phyloP scores from a whole-genome alignment of 2,888 invertebrate species.

The Crossocerus cetratus region DNA sequence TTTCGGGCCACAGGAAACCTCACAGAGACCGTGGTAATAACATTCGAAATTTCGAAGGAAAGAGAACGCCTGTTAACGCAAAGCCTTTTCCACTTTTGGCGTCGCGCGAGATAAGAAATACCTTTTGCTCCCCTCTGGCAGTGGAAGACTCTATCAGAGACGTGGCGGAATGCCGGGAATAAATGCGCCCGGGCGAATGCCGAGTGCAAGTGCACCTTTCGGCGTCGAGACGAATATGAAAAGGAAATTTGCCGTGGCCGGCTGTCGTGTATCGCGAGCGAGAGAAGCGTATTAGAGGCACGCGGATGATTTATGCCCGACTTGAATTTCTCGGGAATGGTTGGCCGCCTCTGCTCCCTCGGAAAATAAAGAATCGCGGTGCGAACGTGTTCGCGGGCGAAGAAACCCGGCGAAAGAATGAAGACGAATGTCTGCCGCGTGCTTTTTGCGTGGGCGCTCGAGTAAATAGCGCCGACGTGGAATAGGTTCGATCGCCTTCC shows the following conservation, averaged over 20 bases:
- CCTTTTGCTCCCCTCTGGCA: too few species aligned
- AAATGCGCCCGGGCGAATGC: too few species aligned
- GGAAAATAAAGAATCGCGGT: background rate
- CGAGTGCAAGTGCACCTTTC: background rate
- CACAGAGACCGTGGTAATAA: too few species aligned
- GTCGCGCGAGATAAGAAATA: too few species aligned
- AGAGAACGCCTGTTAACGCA: too few species aligned
- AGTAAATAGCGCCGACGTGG: background rate
- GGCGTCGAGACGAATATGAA: slow-evolving; percentile 5
- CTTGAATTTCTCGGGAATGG: background rate
- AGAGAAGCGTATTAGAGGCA: background rate
- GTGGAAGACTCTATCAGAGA: too few species aligned
- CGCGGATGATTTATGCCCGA: background rate
- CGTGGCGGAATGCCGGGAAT: too few species aligned
- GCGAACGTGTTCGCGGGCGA: background rate
- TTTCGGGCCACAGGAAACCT: too few species aligned
- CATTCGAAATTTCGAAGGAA: too few species aligned
- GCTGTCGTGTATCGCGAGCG: background rate
- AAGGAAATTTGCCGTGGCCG: background rate
- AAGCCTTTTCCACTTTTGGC: too few species aligned
- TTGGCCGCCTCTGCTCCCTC: background rate
- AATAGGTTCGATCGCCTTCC: too few species aligned
- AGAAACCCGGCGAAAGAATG: background rate
- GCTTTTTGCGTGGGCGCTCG: background rate
- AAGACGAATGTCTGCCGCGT: background rate